Base-by-base conservation (phyloP, 2,888 invertebrate genomes). In the Nomada fucata region DNA sequence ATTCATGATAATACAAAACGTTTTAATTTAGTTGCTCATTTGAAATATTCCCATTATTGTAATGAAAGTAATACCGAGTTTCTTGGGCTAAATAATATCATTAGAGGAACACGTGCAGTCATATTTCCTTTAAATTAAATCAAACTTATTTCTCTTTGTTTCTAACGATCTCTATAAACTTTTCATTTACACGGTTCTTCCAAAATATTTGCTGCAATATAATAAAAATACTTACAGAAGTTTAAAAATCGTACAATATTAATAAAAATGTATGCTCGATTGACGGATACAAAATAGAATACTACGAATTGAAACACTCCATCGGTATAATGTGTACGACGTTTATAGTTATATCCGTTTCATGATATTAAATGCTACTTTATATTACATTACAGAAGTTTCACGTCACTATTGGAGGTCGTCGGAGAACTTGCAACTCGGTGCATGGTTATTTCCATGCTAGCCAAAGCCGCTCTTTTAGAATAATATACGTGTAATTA, bases 401-500 rank as follows among this genome's bases (percentile, higher is more conserved):
- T 47, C 11, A 44, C 13, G 9, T 3, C 18, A 4, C 50, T 52
- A 52, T n/a, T 20, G 26, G 20, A 10, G 50, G 7, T 60, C 13
- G 42, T 42, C 36, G 36, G 11, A 29, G 15, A 15, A 20, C 10
- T 60, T 55, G 29, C 52, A 75, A 69, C 65, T 64, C 57, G 57
- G 44, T 26, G 18, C 60, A 15, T 55, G 53, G 61, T 78, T 73
- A 78, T 64, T 63, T 20, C 67, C 63, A 55, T 63, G 63, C 29
- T 59, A n/a, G 44, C 36, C 15, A 61, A 68, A 36, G 26, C 60
- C 42, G 55, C 57, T 53, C 44, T 63, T 53, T 67, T 44, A 50
- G 72, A 71, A 76, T 79, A 86, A 82, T 78, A 79, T 74, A 84
- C 50, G 72, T 64, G 68, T 82, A 82, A 86, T 81, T 76, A 79